phyloP scores from a whole-genome alignment of 1,140 invertebrate species.

The Bombyx mori region DNA sequence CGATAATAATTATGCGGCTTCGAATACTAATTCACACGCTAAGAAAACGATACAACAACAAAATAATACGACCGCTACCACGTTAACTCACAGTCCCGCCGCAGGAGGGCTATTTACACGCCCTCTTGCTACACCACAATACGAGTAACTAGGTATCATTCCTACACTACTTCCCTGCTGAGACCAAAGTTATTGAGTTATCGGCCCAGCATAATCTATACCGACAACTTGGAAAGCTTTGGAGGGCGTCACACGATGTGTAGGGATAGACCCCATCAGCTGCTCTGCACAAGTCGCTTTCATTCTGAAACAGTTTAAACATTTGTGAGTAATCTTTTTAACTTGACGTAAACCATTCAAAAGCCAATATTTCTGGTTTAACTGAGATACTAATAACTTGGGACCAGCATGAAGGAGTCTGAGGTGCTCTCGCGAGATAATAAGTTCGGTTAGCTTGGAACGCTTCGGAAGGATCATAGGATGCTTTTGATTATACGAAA shows the following conservation, averaged over 20 bases:
- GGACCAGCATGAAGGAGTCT: conserved; percentile 19
- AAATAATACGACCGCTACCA: no score
- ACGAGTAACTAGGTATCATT: no score
- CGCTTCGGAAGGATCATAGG: conserved; percentile 24
- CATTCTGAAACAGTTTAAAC: conserved; percentile 15
- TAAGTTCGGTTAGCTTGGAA: conserved; percentile 20
- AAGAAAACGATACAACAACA: no score
- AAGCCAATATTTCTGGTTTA: conserved; percentile 20
- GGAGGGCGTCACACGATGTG: conserved; percentile 13
- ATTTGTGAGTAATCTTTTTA: conserved; percentile 13
- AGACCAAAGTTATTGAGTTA: no score
- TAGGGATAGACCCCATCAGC: conserved; percentile 26
- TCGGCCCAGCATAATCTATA: conserved; percentile 41
- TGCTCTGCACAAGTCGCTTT: conserved; percentile 6
- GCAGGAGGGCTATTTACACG: no score
- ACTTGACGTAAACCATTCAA: conserved; percentile 12
- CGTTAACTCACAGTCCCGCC: no score
- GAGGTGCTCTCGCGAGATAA: conserved; percentile 25
- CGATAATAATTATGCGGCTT: no score
- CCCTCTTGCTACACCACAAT: no score
- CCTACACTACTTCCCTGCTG: no score
- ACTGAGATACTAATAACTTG: conserved; percentile 8
- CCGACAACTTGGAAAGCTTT: conserved; percentile 33
- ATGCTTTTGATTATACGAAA: conserved; percentile 25
- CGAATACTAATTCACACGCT: no score